Evolutionary conservation across 23 tunicate species (phyloP), one percentile per base, ranked within the genome.

Genomic region (Halocynthia roretzi): DNA sequence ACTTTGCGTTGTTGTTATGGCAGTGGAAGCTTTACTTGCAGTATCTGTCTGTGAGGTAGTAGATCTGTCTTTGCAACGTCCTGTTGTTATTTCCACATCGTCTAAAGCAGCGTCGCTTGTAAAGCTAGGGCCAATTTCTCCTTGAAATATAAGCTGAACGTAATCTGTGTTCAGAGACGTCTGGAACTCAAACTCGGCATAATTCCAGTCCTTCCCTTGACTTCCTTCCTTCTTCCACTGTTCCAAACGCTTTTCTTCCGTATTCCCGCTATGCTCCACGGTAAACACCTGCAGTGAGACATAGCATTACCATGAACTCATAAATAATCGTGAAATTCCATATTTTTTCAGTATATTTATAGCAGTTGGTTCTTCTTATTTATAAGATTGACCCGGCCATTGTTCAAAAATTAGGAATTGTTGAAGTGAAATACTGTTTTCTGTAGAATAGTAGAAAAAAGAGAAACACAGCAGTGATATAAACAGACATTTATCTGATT

Each of bases 81-180:
- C 96, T 21, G 80, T 75, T 10, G 80, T 72, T 11, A 90, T 71
- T 7, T 66, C 8, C 19, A 92, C 56, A 56, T 92, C 98, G 67
- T 92, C 98, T 48, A 92, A 20, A 21, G 98, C 98, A 56, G 89
- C 74, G 61, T 92, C 98, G 67, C 98, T 86, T 8, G 98, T 92
- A 75, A 92, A 92, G 51, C 86, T 92, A 23, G 83, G 79, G 18
- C 98, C 98, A 56, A 92, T 63, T 56, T n/a, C 80, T 52, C 92
- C 98, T 72, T 81, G 83, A 44, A 92, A 77, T 48, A 80, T 64
- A 54, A 90, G 72, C 58, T 78, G 69, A 10, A 90, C 97, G 52
- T 75, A 70, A 52, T 62, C 50, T 8, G 84, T 53, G 15, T 74
- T 69, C 8, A 50, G 22, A 68, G 83, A 69, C 70, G 77, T 80